These are phyloP conservation scores for Augochlora pura DNA, from an alignment of 1,140 invertebrate genomes.

Conservation along the genomic window DNA sequence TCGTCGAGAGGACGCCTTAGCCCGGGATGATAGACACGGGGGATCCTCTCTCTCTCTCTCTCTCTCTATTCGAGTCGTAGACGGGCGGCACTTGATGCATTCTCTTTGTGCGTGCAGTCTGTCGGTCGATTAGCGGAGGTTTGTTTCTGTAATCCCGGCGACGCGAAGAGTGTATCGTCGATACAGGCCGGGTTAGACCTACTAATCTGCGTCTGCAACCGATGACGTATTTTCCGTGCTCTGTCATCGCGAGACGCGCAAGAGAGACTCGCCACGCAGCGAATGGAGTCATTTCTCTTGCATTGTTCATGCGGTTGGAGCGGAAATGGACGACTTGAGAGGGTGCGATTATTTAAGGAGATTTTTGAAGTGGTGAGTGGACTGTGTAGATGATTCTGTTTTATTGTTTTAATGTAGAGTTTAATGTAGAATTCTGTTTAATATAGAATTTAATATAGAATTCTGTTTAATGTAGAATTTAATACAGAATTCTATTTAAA, in stretches of 20 bases:
- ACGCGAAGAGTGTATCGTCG: constrained; percentile 15
- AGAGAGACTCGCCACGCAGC: constrained; percentile 1
- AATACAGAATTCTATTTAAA: too few relatives aligned
- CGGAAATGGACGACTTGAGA: too few relatives aligned
- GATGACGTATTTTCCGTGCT: neutral
- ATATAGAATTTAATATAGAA: too few relatives aligned
- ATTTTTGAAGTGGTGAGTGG: too few relatives aligned
- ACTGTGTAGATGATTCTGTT: too few relatives aligned
- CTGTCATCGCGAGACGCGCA: neutral
- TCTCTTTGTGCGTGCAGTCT: constrained; percentile 14
- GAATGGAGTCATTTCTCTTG: constrained; percentile 10
- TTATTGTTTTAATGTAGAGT: too few relatives aligned
- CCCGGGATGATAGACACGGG: constrained; percentile 14
- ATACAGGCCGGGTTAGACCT: neutral
- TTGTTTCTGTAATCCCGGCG: constrained; percentile 1
- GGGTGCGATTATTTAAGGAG: too few relatives aligned
- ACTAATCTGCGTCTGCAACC: constrained; percentile 28
- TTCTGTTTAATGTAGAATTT: too few relatives aligned
- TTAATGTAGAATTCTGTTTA: too few relatives aligned
- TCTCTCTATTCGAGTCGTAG: constrained; percentile 17
- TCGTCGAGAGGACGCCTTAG: neutral
- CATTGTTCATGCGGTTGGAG: too few relatives aligned
- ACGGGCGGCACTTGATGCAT: constrained; percentile 20
- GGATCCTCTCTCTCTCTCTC: too few relatives aligned
- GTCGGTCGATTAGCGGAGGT: constrained; percentile 1